Evolutionary conservation across 1,140 invertebrate genomes (phyloP).

Genomic region (Pissodes strobi): DNA sequence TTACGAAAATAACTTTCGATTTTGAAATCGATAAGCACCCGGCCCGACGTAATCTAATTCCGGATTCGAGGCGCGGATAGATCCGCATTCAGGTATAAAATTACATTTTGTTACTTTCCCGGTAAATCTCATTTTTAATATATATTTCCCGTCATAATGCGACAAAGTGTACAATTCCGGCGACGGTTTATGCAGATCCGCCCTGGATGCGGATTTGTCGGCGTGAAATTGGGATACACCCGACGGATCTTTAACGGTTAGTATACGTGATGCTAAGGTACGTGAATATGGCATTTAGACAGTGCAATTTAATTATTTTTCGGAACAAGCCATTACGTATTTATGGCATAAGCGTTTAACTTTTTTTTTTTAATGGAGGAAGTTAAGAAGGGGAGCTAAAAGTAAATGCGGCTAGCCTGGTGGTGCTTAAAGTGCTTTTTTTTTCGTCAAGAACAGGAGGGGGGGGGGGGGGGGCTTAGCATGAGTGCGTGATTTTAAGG

Average conservation of each 20-base stretch:
- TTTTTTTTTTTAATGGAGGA: too few species aligned
- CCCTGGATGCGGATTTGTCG: background rate
- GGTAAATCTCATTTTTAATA: slow-evolving; percentile 36
- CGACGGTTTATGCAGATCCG: background rate
- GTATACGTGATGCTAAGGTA: too few species aligned
- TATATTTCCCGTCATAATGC: slow-evolving; percentile 34
- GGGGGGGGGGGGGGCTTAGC: too few species aligned
- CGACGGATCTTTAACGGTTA: slow-evolving; percentile 1
- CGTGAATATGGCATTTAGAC: too few species aligned
- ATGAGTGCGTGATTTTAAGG: too few species aligned
- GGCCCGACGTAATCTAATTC: slow-evolving; percentile 26
- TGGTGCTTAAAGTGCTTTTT: too few species aligned
- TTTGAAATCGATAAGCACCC: slow-evolving; percentile 34
- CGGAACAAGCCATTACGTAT: too few species aligned
- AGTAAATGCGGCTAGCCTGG: too few species aligned
- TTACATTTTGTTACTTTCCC: slow-evolving; percentile 34
- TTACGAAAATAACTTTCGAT: slow-evolving; percentile 37
- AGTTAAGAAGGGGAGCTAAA: too few species aligned
- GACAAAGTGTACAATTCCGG: slow-evolving; percentile 25
- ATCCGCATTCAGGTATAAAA: slow-evolving; percentile 34
- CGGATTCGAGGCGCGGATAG: slow-evolving; percentile 30
- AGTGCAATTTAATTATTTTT: too few species aligned
- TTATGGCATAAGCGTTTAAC: too few species aligned
- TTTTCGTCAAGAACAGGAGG: too few species aligned
- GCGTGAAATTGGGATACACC: background rate